phyloP scores from a whole-genome alignment of 2,888 invertebrate genomes.

The Drosophila demipolita region DNA sequence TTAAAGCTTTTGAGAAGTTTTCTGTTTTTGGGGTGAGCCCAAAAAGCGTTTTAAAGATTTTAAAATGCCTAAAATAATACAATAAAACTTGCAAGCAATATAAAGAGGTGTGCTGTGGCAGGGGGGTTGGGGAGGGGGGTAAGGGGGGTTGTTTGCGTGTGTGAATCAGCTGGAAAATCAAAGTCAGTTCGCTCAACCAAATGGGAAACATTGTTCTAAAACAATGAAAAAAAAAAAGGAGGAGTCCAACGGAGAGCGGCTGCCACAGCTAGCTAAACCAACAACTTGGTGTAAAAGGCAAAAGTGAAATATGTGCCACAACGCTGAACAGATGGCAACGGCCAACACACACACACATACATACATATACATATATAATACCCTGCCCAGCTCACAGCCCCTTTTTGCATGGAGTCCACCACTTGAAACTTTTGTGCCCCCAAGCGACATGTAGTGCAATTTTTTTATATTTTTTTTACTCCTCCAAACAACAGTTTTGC shows the following conservation, averaged over 20 bases:
- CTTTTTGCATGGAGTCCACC: conserved; percentile 63
- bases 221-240: conserved; percentile 57
- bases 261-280: conserved; percentile 28
- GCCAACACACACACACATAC: conserved; percentile 29
- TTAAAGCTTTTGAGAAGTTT: conserved; percentile 7
- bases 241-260: conserved; percentile 28
- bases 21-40: conserved; percentile 1
- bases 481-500: conserved; percentile 36
- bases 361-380: conserved; percentile 7
- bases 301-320: conserved; percentile 80
- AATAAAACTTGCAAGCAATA: conserved; percentile 13
- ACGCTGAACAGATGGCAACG: conserved; percentile 75
- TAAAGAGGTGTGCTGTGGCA: not conserved
- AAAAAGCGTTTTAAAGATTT: conserved; percentile 16
- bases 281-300: conserved; percentile 76
- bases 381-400: not conserved
- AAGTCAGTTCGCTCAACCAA: conserved; percentile 70
- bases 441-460: conserved; percentile 54
- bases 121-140: not conserved
- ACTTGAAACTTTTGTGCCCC: conserved; percentile 77
- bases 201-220: conserved; percentile 74
- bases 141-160: conserved; percentile 11
- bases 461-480: conserved; percentile 23
- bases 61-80: not conserved
- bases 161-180: conserved; percentile 67